These are phyloP conservation scores for Xenopus petersii DNA, from an alignment of 2,797 vertebrate species.

Conservation along the genomic window DNA sequence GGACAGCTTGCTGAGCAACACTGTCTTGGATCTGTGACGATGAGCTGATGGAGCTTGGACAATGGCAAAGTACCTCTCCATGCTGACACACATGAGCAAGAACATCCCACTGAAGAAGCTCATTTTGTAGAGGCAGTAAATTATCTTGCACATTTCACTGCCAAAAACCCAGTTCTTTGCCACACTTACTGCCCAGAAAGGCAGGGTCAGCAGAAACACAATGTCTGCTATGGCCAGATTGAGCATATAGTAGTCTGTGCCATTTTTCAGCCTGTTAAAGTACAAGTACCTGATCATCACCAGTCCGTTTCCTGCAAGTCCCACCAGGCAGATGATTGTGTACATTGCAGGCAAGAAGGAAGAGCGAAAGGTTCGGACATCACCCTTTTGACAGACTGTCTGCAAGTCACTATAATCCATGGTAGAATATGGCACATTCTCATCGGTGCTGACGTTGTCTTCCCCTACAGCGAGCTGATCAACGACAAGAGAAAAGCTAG, in stretches of 20 bases:
- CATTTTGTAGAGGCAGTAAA: slow-evolving; percentile 82
- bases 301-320: slow-evolving; percentile 83
- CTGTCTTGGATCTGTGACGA: slow-evolving; percentile 77
- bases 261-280: slow-evolving; percentile 91
- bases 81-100: slow-evolving; percentile 86
- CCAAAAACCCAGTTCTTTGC: slow-evolving; percentile 77
- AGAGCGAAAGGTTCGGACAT: slow-evolving; percentile 74
- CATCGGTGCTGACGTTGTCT: slow-evolving; percentile 43
- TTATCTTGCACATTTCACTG: slow-evolving; percentile 70
- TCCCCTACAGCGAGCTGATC: slow-evolving; percentile 7
- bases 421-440: slow-evolving; percentile 27
- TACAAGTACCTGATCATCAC: slow-evolving; percentile 88
- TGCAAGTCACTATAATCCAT: slow-evolving; percentile 64
- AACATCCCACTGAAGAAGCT: slow-evolving; percentile 96
- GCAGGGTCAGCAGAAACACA: slow-evolving; percentile 83
- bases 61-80: slow-evolving; percentile 90
- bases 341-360: slow-evolving; percentile 83
- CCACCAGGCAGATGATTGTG: slow-evolving; percentile 77
- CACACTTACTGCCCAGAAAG: slow-evolving; percentile 85
- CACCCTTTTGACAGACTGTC: slow-evolving; percentile 64
- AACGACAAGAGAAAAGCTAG: background rate
- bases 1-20: slow-evolving; percentile 79
- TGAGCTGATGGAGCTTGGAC: slow-evolving; percentile 84
- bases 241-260: slow-evolving; percentile 89
- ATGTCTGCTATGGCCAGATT: slow-evolving; percentile 89